Conservation (phyloP, 2,113 vertebrate species). For the Pelecanoides urinatrix region DNA sequence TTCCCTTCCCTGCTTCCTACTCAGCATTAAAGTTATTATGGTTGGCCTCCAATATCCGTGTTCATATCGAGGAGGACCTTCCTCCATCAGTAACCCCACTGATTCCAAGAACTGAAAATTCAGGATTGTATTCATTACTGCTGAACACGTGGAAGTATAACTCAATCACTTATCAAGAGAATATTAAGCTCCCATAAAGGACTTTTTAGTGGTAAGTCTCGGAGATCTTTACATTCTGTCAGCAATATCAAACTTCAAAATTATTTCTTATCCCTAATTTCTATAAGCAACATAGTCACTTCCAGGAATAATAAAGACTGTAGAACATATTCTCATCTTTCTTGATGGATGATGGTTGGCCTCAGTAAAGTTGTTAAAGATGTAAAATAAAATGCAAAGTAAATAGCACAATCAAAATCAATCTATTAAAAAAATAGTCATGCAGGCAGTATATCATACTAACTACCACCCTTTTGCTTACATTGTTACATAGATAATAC, state of each 20-base stretch:
- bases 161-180: constrained; percentile 13
- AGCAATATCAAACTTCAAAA: constrained; percentile 14
- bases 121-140: background rate
- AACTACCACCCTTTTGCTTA: background rate
- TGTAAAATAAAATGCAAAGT: constrained; percentile 64
- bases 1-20: constrained; percentile 13
- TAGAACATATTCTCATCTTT: constrained; percentile 38
- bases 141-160: background rate
- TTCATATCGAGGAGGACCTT: background rate
- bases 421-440: constrained; percentile 39
- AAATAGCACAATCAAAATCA: constrained; percentile 54
- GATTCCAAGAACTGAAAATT: background rate
- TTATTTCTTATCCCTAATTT: background rate
- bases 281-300: background rate
- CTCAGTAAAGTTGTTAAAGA: constrained; percentile 39
- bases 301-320: constrained; percentile 47
- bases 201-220: background rate
- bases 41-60: background rate
- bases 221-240: constrained; percentile 2
- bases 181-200: constrained; percentile 20
- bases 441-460: background rate
- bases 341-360: constrained; percentile 16
- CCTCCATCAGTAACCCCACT: background rate
- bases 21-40: background rate
- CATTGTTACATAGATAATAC: background rate